Percentiles rank a stretch among this genome's conserved stretches.
Evolutionary conservation across 2,113 vertebrate species (phyloP).

Genomic region (Pangasianodon gigas): DNA sequence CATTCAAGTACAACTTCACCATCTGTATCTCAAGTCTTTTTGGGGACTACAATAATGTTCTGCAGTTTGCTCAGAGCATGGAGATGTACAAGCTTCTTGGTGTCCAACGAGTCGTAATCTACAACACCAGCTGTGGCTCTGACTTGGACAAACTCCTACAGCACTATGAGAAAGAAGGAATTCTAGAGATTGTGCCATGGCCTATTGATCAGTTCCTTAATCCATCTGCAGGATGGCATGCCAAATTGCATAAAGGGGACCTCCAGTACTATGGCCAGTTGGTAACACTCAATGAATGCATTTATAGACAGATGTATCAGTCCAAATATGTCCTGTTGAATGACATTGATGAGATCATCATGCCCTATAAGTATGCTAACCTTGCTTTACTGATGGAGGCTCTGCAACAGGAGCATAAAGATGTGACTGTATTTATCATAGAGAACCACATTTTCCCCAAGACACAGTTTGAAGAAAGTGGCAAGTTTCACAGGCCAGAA

Average conservation of each 20-base stretch:
- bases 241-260: constrained; percentile 53
- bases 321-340: constrained; percentile 72
- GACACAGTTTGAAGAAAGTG: constrained; percentile 55
- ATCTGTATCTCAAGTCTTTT: constrained; percentile 79
- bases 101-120: constrained; percentile 73
- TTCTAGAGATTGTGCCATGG: constrained; percentile 75
- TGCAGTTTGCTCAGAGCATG: constrained; percentile 76
- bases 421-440: constrained; percentile 65
- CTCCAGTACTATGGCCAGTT: constrained; percentile 71
- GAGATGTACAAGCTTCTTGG: constrained; percentile 82
- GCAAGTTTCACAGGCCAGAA: constrained; percentile 36
- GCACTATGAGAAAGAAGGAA: constrained; percentile 70
- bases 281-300: constrained; percentile 71
- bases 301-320: constrained; percentile 70
- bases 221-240: constrained; percentile 68
- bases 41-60: constrained; percentile 74
- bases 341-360: constrained; percentile 78
- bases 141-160: constrained; percentile 71
- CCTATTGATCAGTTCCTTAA: constrained; percentile 71
- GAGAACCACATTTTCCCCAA: constrained; percentile 76
- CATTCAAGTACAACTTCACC: constrained; percentile 70
- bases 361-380: constrained; percentile 67
- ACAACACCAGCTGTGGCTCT: constrained; percentile 77
- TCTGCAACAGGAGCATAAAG: constrained; percentile 65
- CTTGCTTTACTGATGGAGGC: constrained; percentile 66